Base-by-base conservation (phyloP, 1,140 invertebrate genomes). In the Caenorhabditis briggsae region DNA sequence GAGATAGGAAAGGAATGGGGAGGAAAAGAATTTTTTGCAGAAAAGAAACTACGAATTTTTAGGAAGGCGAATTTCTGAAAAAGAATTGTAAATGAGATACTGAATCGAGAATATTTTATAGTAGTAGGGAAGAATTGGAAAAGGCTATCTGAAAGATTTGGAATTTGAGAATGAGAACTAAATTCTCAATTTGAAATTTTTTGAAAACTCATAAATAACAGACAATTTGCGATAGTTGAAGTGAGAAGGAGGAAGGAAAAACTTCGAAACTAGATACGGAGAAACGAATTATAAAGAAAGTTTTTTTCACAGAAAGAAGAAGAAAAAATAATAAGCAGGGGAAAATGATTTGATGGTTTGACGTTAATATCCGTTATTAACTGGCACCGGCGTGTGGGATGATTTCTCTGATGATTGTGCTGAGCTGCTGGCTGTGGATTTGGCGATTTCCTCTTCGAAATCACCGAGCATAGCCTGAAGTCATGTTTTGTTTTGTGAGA, bases 291-390 rank as follows among this genome's bases (percentile, higher is more conserved):
- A 43, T 82, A 25, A 82, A 33, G 3, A 33, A 33, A 33, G n/a
- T n/a, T n/a, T 25, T 58, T 55, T 56, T 59, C 53, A 58, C 53
- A 58, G 82, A 56, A 58, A 20, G 41, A 16, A 83, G 58, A 23
- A n/a, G 12, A 20, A 5, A n/a, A 20, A 8, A 18, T 58, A 20
- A 16, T 82, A 58, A n/a, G n/a, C 41, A 25, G 64, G 82, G 48
- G n/a, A 48, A 55, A 20, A 33, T 33, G 33, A 33, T 33, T 33
- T 18, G 20, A 84, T 20, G 5, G 46, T 20, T 43, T 82, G 20
- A 18, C 11, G 96, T 95, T 0, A 97, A 95, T 8, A 83, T 58
- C 53, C 56, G 56, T 83, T 56, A 20, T 59, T 58, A n/a, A 58
- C 56, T 18, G 53, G 55, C 53, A 56, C 82, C 33, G 56, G 53